phyloP scores from a whole-genome alignment of 2,888 invertebrate genomes.

The Elegia similella region DNA sequence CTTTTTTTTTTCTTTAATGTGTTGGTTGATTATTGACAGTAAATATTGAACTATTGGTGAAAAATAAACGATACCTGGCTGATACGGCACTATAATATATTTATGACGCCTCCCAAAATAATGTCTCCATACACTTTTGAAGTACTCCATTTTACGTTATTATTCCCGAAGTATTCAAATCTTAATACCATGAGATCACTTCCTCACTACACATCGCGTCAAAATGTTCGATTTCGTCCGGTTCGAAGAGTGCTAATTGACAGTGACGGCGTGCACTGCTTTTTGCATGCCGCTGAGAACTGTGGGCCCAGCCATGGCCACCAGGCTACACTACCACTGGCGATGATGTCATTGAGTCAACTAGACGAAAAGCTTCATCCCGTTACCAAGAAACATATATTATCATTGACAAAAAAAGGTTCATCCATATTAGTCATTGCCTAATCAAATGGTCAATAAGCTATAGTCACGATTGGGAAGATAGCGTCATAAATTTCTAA shows the following conservation, averaged over 20 bases:
- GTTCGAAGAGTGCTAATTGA: slow-evolving; percentile 53
- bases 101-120: slow-evolving; percentile 61
- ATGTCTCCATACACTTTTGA: slow-evolving; percentile 63
- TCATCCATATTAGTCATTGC: slow-evolving; percentile 45
- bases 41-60: not conserved
- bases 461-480: slow-evolving; percentile 24
- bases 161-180: slow-evolving; percentile 20
- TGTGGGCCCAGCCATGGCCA: slow-evolving; percentile 48
- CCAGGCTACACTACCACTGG: slow-evolving; percentile 51
- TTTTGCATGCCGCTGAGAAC: slow-evolving; percentile 56
- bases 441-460: slow-evolving; percentile 21
- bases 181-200: slow-evolving; percentile 16
- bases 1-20: too few relatives aligned
- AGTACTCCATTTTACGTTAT: slow-evolving; percentile 52
- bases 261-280: slow-evolving; percentile 59
- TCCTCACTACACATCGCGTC: slow-evolving; percentile 8
- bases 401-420: slow-evolving; percentile 48
- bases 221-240: slow-evolving; percentile 31
- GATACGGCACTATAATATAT: slow-evolving; percentile 66
- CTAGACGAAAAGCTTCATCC: slow-evolving; percentile 52
- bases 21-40: not conserved
- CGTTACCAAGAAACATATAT: slow-evolving; percentile 48
- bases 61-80: slow-evolving; percentile 55
- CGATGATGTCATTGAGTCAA: slow-evolving; percentile 71
- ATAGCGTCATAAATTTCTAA: not conserved